Evolutionary conservation across 2,797 vertebrate species (phyloP), one percentile per base, ranked within the genome.

Genomic region (Manis javanica): DNA sequence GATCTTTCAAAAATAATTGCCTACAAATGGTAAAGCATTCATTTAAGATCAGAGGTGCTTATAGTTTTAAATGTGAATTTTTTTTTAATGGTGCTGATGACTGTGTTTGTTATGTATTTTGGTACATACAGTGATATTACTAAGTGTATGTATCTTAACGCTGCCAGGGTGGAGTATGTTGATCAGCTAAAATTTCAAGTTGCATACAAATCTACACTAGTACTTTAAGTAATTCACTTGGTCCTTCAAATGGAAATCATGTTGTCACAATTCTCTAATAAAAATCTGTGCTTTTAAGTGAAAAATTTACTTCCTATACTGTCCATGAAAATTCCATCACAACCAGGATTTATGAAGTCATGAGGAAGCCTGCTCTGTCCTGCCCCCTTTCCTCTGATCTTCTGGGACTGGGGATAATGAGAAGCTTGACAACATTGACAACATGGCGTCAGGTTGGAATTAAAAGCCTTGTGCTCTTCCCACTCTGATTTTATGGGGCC

Each of bases 401-500:
- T 97, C 97, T 26, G 77, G 69, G 79, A 92, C 85, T 19, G 12
- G 87, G 92, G 94, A 94, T 83, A 91, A 84, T 92, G 96, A 97
- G 97, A 96, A 82, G 59, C 57, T 68, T 81, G 92, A 97, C 86
- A 96, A 95, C 4, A 90, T 68, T 81, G 92, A 97, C 86, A 96
- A 95, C 4, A 90, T 51, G 95, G 96, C 97, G 98, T 97, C 96
- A 94, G 96, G 90, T 95, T 96, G 94, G 96, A 97, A 98, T 84
- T 95, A 97, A 98, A 98, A 97, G 96, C 94, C 97, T 92, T 93
- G 74, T 92, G 97, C 97, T 96, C 97, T 75, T 97, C 90, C 90
- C 96, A 93, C 94, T 98, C 92, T 96, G 98, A 87, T 98, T 98
- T 98, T 97, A 96, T 92, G 97, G 97, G 97, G 90, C 95, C 97